Percentiles rank a stretch among this genome's conserved stretches.
phyloP scores from a whole-genome alignment of 2,113 vertebrate species.

The Dissostichus mawsoni region DNA sequence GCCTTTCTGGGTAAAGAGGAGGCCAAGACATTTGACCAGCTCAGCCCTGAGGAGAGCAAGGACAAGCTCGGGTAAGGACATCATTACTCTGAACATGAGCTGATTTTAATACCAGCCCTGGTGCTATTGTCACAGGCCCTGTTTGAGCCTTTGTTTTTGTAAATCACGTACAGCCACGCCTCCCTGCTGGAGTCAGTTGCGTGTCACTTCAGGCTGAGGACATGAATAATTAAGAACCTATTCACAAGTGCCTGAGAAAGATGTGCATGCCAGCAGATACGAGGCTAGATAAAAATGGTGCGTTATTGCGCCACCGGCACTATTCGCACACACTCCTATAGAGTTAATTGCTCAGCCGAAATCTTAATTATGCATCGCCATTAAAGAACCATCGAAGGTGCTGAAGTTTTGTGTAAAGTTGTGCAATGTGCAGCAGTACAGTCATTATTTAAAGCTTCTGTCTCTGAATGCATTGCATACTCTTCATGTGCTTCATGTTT shows the following conservation, averaged over 20 bases:
- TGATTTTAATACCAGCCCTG: not conserved
- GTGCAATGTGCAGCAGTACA: not conserved
- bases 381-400: conserved; percentile 42
- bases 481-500: conserved; percentile 16
- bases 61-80: conserved; percentile 90
- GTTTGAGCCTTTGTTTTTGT: not conserved
- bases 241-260: conserved; percentile 43
- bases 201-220: conserved; percentile 30
- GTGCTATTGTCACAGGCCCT: not conserved
- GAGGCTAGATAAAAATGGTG: not conserved
- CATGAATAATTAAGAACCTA: conserved; percentile 54
- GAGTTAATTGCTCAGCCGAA: conserved; percentile 33
- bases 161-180: conserved; percentile 34
- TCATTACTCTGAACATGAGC: not conserved
- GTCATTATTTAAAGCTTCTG: not conserved
- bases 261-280: conserved; percentile 43
- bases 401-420: conserved; percentile 2
- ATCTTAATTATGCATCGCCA: conserved; percentile 60
- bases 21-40: conserved; percentile 95
- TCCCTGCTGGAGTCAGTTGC: conserved; percentile 13
- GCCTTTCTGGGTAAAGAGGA: conserved; percentile 96
- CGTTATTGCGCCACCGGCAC: conserved; percentile 22
- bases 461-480: not conserved
- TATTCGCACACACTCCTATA: conserved; percentile 30
- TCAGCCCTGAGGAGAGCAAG: conserved; percentile 93